These are phyloP conservation scores for Mormyrops boulengeri DNA, from an alignment of 2,797 vertebrate genomes.

Conservation along the genomic window DNA sequence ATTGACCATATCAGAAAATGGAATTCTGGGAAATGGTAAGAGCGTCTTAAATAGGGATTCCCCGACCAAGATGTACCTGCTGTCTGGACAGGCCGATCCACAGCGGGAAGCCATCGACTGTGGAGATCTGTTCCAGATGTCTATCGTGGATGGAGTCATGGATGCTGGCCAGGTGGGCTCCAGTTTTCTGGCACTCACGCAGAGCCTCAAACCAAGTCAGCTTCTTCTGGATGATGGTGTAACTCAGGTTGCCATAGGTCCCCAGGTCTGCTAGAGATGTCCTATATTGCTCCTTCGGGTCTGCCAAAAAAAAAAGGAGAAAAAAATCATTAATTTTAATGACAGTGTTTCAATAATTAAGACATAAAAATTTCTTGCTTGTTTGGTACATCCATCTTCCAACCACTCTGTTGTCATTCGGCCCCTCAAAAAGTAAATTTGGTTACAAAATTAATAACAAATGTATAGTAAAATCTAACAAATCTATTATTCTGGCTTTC, in stretches of 20 bases:
- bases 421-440: neutral
- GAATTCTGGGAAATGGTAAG: neutral
- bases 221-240: slow-evolving; percentile 65
- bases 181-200: slow-evolving; percentile 61
- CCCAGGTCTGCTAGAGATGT: slow-evolving; percentile 51
- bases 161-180: slow-evolving; percentile 77
- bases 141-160: slow-evolving; percentile 59
- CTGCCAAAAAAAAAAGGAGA: slow-evolving; percentile 36
- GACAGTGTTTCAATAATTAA: neutral
- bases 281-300: slow-evolving; percentile 56
- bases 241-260: slow-evolving; percentile 59
- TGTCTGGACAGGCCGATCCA: slow-evolving; percentile 89
- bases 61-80: slow-evolving; percentile 65
- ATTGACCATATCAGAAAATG: neutral
- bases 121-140: slow-evolving; percentile 69
- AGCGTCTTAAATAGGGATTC: neutral
- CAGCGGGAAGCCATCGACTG: slow-evolving; percentile 76
- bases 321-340: neutral
- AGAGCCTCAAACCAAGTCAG: slow-evolving; percentile 80
- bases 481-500: neutral
- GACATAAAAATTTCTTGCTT: neutral
- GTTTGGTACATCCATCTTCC: neutral
- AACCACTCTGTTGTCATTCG: neutral
- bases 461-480: neutral
- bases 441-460: neutral